Evolutionary conservation across 92 coral and sea anemone genomes (phyloP).

Genomic region (Parazoanthus swiftii): DNA sequence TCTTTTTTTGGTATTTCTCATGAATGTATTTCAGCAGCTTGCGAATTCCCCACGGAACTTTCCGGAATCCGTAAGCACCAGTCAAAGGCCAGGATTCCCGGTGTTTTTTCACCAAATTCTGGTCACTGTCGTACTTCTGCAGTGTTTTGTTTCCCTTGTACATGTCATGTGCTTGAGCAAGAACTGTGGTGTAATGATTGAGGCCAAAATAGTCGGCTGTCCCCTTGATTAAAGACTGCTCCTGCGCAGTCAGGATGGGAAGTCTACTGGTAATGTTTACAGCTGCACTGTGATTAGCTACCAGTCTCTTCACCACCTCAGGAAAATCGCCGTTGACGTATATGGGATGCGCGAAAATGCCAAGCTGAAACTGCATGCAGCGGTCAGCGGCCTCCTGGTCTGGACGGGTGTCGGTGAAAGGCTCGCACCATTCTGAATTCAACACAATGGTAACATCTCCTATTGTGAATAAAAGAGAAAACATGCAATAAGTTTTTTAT

Average conservation of each 20-base stretch:
- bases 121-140: slow-evolving; percentile 50
- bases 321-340: slow-evolving; percentile 84
- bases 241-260: slow-evolving; percentile 65
- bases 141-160: slow-evolving; percentile 23
- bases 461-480: background rate
- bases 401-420: slow-evolving; percentile 41
- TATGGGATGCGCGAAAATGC: slow-evolving; percentile 76
- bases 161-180: slow-evolving; percentile 41
- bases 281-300: slow-evolving; percentile 63
- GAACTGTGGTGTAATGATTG: slow-evolving; percentile 68
- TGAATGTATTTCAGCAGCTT: slow-evolving; percentile 59
- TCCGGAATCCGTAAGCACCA: slow-evolving; percentile 52
- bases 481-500: too few species aligned
- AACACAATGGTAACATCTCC: slow-evolving; percentile 60
- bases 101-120: slow-evolving; percentile 43
- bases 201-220: slow-evolving; percentile 73
- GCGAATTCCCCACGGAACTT: slow-evolving; percentile 79
- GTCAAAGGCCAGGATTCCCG: slow-evolving; percentile 58
- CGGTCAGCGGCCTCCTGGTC: slow-evolving; percentile 71
- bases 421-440: slow-evolving; percentile 70
- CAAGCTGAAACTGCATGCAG: slow-evolving; percentile 68
- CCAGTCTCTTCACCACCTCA: slow-evolving; percentile 62
- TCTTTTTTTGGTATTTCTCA: slow-evolving; percentile 62
- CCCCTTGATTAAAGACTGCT: slow-evolving; percentile 65
- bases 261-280: slow-evolving; percentile 58